A percentile compares a stretch with the other conserved stretches of the same genome.
Conservation (phyloP, 2,113 vertebrate species). For the Tragelaphus scriptus region DNA sequence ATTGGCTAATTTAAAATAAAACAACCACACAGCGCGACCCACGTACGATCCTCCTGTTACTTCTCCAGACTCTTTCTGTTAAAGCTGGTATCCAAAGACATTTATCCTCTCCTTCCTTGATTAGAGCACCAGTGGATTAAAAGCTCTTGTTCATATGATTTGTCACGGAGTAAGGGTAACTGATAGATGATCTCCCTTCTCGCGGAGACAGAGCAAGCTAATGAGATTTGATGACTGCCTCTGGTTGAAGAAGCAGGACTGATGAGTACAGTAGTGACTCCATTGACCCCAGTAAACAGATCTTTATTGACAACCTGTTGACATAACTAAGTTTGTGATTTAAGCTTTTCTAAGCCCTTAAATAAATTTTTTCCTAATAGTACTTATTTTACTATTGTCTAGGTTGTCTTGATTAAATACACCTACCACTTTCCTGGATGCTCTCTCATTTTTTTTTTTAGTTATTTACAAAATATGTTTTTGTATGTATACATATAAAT, state of each 20-base stretch:
- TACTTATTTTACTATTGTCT: not conserved
- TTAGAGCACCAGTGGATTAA: constrained; percentile 2
- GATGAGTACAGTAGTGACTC: constrained; percentile 17
- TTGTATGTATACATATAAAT: not conserved
- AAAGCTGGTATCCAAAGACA: not conserved
- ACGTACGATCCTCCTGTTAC: not conserved
- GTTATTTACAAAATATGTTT: constrained; percentile 14
- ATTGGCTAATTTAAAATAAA: constrained; percentile 40
- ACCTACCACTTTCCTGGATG: not conserved
- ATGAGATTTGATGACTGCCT: constrained; percentile 67
- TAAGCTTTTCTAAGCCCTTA: constrained; percentile 17
- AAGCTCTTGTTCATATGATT: not conserved
- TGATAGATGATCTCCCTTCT: constrained; percentile 36
- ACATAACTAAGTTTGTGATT: constrained; percentile 36
- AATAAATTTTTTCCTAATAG: constrained; percentile 35
- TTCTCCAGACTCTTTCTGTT: not conserved
- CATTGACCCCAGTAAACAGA: constrained; percentile 1
- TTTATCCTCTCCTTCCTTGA: not conserved
- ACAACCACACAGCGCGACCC: not conserved
- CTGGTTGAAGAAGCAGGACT: constrained; percentile 63
- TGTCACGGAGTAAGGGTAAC: constrained; percentile 7
- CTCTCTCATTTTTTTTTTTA: not conserved
- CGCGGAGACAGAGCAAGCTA: constrained; percentile 53
- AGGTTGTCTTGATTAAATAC: constrained; percentile 22
- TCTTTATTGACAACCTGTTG: constrained; percentile 55